Base-by-base conservation (phyloP, 2,888 invertebrate species). In the Netelia fuscicornis region DNA sequence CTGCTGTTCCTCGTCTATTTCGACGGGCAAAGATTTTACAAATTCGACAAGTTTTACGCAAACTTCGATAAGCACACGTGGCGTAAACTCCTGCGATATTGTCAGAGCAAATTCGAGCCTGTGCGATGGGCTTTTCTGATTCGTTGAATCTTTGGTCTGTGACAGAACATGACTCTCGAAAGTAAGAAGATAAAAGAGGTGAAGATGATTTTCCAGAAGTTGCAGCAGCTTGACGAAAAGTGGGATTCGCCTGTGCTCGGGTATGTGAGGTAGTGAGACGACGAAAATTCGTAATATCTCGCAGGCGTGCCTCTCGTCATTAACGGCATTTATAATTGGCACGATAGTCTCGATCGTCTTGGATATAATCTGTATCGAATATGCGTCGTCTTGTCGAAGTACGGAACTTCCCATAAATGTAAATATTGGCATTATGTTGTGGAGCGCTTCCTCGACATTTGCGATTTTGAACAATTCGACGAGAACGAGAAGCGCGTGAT, bases 331-430 rank as follows among this genome's bases (percentile, higher is more conserved):
- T 54, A 99, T 94, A 82, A 98, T 97, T 0, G 99, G 99, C 85
- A 99, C 96, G 44, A 99, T 96, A 0, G 97, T 98, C 90, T 98
- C 97, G 20, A 99, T 96, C 3, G 98, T 98, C 91, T 97, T 97
- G 0, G 96, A 96, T 77, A 99, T 98, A 30, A 99, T 97, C 93
- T 98, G 98, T 92, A 98, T 98, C 91, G 98, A 98, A 93, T 99
- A 99, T 0, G 97, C 97, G 91, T 99, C 98, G 92, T 99, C 99
- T 89, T 98, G 98, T 10, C 98, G 95, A 0, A 99, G 95, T 10
- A 99, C 96, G 0, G 98, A 98, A 0, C 97, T 97, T 0, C 99
- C 99, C 96, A 99, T 98, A 91, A 99, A 99, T 0, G 99, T 99
- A 92, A 99, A 99, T 89, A 99, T 98, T 25, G 98, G 97, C 96